Evolutionary conservation across 2,113 vertebrate genomes (phyloP), one percentile per base, ranked within the genome.

Genomic region (Toxotes chatareus): DNA sequence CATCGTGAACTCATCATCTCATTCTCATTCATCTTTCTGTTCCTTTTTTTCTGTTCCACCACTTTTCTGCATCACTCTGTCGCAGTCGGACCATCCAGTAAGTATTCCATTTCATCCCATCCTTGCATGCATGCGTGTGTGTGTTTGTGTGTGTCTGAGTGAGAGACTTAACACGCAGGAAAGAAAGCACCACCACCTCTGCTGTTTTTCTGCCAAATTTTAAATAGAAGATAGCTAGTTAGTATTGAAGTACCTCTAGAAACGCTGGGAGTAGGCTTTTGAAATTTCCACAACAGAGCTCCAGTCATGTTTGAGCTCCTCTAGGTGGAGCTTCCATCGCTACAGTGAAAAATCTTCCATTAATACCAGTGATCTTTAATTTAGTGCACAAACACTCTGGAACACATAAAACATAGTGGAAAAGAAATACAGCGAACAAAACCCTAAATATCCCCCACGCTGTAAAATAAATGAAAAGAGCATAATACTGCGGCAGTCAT

Each of bases 51-150:
- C 64, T 85, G 82, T 89, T 80, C 63, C 83, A 60, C 59, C 53
- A 53, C 46, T 27, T 79, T 83, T 85, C 57, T 84, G 42, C 85
- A 88, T 92, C 92, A 82, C 82, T 93, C 88, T 92, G 94, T 93
- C 89, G 71, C 94, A 97, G 96, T 92, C 61, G 95, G 96, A 42
- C 93, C 92, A 88, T 95, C 93, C 90, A 84, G 96, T 97, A 92
- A 97, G 96, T 97, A 96, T 87, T 85, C 79, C 95, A 96, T 96
- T 95, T 91, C 95, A 96, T 95, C 88, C 88, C 95, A 94, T 91
- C 76, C 86, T 73, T 92, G 89, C 86, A 92, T 94, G 90, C 42
- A 21, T 62, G 34, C 40, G 73, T 61, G 32, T 70, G 36, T 78
- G 19, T 47, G 64, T 71, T 21, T 32, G 21, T 60, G 67, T 34